Evolutionary conservation across 2,113 vertebrate genomes (phyloP).

Genomic region (Albula glossodonta): DNA sequence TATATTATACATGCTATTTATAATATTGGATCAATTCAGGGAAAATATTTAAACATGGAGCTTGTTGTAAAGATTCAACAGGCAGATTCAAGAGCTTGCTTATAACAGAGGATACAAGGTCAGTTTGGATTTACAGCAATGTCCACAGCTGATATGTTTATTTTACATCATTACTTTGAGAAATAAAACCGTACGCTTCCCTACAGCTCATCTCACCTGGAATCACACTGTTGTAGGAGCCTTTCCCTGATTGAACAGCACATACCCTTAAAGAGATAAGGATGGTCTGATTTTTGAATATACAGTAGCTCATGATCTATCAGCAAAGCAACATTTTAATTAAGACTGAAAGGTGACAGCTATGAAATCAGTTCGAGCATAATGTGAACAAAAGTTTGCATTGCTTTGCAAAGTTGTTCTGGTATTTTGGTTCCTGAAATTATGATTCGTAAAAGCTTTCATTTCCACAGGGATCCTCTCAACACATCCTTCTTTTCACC

Average conservation of each 20-base stretch:
- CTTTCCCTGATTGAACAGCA: background rate
- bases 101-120: background rate
- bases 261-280: too few relatives aligned
- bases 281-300: too few relatives aligned
- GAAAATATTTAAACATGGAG: too few relatives aligned
- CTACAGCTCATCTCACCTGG: background rate
- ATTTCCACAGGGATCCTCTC: background rate
- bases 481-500: background rate
- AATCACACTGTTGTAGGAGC: background rate
- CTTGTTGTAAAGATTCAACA: too few relatives aligned
- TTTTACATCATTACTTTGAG: background rate
- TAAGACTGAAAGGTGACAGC: too few relatives aligned
- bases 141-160: conserved; percentile 1
- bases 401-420: background rate
- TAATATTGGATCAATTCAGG: too few relatives aligned
- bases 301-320: too few relatives aligned
- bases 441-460: background rate
- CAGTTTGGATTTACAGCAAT: background rate
- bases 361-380: background rate
- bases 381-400: background rate
- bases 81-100: too few relatives aligned
- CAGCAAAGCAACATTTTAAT: too few relatives aligned
- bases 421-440: background rate
- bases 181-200: conserved; percentile 10
- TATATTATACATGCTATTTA: too few relatives aligned